A percentile compares a stretch with the other conserved stretches of the same genome.
Conservation (phyloP, 2,113 vertebrate species). For the Forbesichthys papilliferus region DNA sequence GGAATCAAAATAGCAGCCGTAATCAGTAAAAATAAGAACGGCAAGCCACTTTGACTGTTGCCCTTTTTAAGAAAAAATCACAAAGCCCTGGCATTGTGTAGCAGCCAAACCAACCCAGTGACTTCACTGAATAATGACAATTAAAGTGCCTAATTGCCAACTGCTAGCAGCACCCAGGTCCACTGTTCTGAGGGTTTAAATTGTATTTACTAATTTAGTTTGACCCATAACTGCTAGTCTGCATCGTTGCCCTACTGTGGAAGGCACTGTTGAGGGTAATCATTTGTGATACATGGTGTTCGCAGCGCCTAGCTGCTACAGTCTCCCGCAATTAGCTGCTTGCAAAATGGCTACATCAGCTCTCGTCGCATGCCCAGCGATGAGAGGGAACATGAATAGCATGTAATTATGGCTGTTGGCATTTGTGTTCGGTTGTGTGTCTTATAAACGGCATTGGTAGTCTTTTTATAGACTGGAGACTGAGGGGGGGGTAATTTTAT, state of each 20-base stretch:
- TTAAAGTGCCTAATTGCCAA: conserved; percentile 44
- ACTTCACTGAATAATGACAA: conserved; percentile 31
- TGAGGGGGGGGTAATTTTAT: conserved; percentile 23
- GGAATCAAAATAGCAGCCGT: conserved; percentile 75
- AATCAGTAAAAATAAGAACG: conserved; percentile 74
- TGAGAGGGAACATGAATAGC: conserved; percentile 65
- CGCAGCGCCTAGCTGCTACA: conserved; percentile 55
- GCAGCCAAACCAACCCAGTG: conserved; percentile 50
- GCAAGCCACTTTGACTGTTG: conserved; percentile 52
- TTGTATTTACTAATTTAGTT: conserved; percentile 14
- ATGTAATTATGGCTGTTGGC: conserved; percentile 69
- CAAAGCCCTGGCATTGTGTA: conserved; percentile 32
- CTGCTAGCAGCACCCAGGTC: no score
- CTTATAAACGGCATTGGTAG: conserved; percentile 46
- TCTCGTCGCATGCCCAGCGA: conserved; percentile 69
- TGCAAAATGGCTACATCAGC: conserved; percentile 69
- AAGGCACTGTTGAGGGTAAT: conserved; percentile 58
- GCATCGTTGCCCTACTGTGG: conserved; percentile 5
- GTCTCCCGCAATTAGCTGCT: conserved; percentile 70
- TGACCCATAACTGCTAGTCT: not conserved
- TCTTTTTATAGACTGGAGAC: conserved; percentile 58
- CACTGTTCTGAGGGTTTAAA: not conserved
- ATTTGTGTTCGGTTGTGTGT: conserved; percentile 47
- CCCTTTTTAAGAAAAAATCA: conserved; percentile 66
- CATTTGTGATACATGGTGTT: conserved; percentile 65